Evolutionary conservation across 2,888 invertebrate species (phyloP).

Genomic region (Xanthia icteritia): DNA sequence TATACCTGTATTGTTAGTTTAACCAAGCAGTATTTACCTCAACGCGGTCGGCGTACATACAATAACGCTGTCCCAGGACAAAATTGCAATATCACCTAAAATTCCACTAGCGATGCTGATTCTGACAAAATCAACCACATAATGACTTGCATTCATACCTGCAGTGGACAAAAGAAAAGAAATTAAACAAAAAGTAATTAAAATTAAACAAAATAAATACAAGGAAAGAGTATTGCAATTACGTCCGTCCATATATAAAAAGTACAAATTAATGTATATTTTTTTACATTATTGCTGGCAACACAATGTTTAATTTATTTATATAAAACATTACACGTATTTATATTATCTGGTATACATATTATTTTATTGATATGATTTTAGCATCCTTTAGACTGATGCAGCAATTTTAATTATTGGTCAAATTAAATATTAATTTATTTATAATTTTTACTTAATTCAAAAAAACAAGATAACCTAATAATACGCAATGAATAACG

Average conservation of each 20-base stretch:
- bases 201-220: slow-evolving; percentile 52
- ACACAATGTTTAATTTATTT: slow-evolving; percentile 49
- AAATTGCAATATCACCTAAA: slow-evolving; percentile 82
- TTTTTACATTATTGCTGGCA: slow-evolving; percentile 62
- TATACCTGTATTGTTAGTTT: slow-evolving; percentile 49
- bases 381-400: slow-evolving; percentile 62
- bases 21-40: slow-evolving; percentile 68
- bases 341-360: slow-evolving; percentile 57
- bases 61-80: slow-evolving; percentile 69
- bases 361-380: slow-evolving; percentile 68
- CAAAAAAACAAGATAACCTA: slow-evolving; percentile 19
- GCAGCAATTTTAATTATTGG: neutral
- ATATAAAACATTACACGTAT: slow-evolving; percentile 57
- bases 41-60: slow-evolving; percentile 45
- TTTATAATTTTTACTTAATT: neutral
- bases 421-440: slow-evolving; percentile 5
- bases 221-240: slow-evolving; percentile 70
- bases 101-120: slow-evolving; percentile 75
- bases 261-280: slow-evolving; percentile 53
- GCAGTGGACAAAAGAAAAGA: slow-evolving; percentile 75
- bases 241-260: slow-evolving; percentile 64
- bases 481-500: slow-evolving; percentile 2
- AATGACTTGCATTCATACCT: slow-evolving; percentile 89
- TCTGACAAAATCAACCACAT: slow-evolving; percentile 84
- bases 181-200: slow-evolving; percentile 64